These are phyloP conservation scores for Thomomys bottae DNA, from an alignment of 2,113 vertebrate species.

Conservation along the genomic window DNA sequence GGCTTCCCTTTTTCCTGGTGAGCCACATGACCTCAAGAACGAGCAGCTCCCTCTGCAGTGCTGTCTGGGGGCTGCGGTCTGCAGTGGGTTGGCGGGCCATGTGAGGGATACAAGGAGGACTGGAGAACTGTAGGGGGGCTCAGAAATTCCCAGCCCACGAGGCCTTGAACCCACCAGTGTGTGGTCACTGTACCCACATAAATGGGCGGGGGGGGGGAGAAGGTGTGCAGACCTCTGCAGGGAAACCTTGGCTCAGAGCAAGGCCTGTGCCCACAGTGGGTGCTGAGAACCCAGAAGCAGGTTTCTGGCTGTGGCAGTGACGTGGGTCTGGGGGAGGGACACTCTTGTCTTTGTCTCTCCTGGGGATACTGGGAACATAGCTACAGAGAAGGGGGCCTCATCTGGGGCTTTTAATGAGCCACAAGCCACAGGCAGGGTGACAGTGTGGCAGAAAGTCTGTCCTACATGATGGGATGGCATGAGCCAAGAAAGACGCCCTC, in stretches of 20 bases:
- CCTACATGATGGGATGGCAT: background rate
- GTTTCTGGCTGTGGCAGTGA: background rate
- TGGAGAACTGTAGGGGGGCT: background rate
- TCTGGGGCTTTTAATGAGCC: background rate
- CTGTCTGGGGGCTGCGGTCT: background rate
- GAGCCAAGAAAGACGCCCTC: background rate
- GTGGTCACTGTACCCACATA: background rate
- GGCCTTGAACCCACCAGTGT: no score
- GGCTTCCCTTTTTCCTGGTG: background rate
- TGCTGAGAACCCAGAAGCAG: background rate
- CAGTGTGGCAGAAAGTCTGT: background rate
- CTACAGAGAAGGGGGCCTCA: background rate
- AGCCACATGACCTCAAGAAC: background rate
- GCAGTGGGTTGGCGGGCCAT: background rate
- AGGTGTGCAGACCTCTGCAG: background rate
- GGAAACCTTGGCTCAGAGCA: background rate
- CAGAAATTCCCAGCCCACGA: no score
- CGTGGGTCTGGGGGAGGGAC: background rate
- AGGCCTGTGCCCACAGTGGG: accelerated
- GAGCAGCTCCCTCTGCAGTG: background rate
- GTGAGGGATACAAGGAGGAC: background rate
- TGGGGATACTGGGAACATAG: background rate
- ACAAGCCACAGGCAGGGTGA: background rate
- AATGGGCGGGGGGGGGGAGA: no score
- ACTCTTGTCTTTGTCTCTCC: background rate